Conservation (phyloP, 2,113 vertebrate genomes). For the Brachirus orientalis region DNA sequence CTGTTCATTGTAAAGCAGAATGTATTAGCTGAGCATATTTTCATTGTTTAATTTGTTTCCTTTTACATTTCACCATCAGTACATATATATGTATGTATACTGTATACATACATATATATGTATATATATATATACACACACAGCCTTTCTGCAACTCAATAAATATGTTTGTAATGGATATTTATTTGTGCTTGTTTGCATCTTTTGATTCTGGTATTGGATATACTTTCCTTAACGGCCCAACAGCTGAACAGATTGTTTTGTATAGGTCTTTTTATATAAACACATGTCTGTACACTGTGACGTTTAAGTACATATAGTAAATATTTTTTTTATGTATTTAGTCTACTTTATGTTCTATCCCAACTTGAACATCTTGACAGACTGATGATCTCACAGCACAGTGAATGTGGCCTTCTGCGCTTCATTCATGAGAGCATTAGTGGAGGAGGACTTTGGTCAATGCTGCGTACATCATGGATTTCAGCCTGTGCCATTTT, state of each 20-base stretch:
- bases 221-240: conserved; percentile 5
- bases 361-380: neutral
- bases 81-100: conserved; percentile 55
- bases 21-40: conserved; percentile 54
- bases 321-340: conserved; percentile 51
- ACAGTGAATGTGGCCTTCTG: no score
- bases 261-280: conserved; percentile 29
- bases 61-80: conserved; percentile 30
- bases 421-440: no score
- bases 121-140: conserved; percentile 41
- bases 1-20: conserved; percentile 52
- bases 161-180: conserved; percentile 69
- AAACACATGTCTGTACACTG: conserved; percentile 41
- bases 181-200: conserved; percentile 41
- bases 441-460: neutral
- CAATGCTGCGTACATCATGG: neutral
- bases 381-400: no score
- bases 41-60: conserved; percentile 1
- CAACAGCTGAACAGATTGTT: neutral
- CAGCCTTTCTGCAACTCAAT: conserved; percentile 69
- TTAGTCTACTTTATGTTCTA: conserved; percentile 30
- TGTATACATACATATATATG: conserved; percentile 45
- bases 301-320: conserved; percentile 35
- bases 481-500: no score
- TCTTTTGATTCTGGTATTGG: conserved; percentile 15